A percentile compares a stretch with the other conserved stretches of the same genome.
Conservation (phyloP, 2,797 vertebrate genomes). For the Capromys pilorides region DNA sequence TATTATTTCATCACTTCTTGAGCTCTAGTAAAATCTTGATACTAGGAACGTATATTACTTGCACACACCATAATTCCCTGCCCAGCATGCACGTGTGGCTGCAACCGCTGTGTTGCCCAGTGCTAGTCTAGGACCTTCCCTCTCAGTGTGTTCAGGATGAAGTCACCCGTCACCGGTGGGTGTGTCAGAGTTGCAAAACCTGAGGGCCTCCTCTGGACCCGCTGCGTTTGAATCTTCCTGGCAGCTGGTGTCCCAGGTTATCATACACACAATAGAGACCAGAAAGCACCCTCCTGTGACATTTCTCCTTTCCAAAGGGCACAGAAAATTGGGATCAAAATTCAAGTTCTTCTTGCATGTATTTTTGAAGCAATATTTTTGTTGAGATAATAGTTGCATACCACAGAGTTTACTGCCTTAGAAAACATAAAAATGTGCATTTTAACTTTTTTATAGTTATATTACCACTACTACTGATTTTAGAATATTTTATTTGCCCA, state of each 20-base stretch:
- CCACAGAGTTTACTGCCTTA: neutral
- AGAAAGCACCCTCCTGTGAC: neutral
- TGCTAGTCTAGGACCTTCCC: neutral
- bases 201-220: neutral
- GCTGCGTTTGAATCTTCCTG: neutral
- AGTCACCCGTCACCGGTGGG: neutral
- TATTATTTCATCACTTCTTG: neutral
- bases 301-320: neutral
- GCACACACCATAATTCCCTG: neutral
- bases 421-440: neutral
- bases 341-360: neutral
- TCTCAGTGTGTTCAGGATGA: neutral
- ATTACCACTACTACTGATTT: neutral
- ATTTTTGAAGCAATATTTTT: neutral
- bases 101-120: too few relatives aligned
- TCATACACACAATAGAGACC: neutral
- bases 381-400: neutral
- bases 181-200: neutral
- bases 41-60: neutral
- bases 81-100: neutral
- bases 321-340: neutral
- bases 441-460: neutral
- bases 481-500: neutral
- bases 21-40: neutral
- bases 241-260: neutral